Evolutionary conservation across 37 sponge, comb jelly and placozoan genomes (phyloP).

Genomic region (Lycopodina hypogea): DNA sequence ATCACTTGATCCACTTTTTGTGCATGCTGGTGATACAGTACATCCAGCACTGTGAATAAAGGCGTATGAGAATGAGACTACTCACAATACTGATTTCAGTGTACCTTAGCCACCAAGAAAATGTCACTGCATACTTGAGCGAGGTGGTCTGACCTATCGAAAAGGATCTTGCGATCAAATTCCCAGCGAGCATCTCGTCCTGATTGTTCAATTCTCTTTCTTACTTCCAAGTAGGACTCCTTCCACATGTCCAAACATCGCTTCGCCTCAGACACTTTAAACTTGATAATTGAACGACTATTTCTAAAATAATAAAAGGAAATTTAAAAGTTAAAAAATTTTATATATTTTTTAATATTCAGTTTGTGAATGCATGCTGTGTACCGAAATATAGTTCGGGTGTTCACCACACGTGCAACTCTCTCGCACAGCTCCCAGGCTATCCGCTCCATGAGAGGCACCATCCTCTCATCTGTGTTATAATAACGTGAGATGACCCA

Average conservation of each 20-base stretch:
- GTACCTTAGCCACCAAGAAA: constrained; percentile 81
- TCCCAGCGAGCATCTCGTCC: constrained; percentile 99
- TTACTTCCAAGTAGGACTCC: constrained; percentile 89
- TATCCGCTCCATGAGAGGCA: constrained; percentile 95
- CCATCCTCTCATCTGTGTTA: constrained; percentile 98
- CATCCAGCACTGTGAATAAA: too few relatives aligned
- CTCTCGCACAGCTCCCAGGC: constrained; percentile 95
- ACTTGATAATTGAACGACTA: constrained; percentile 62
- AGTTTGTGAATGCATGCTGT: neutral
- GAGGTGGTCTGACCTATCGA: constrained; percentile 92
- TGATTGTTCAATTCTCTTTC: constrained; percentile 98
- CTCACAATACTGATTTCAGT: neutral
- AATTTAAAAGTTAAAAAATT: neutral
- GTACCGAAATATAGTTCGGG: constrained; percentile 80
- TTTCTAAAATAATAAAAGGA: constrained; percentile 25
- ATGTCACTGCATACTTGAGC: constrained; percentile 91
- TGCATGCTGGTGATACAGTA: too few relatives aligned
- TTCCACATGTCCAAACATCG: constrained; percentile 84
- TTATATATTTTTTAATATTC: neutral
- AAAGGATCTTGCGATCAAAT: constrained; percentile 92
- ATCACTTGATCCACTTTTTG: too few relatives aligned
- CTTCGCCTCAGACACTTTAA: constrained; percentile 78
- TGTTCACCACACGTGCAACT: constrained; percentile 80
- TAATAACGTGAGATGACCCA: constrained; percentile 99
- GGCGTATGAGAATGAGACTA: too few relatives aligned